Conservation (phyloP, 2,888 invertebrate species). For the Agonopterix arenella region DNA sequence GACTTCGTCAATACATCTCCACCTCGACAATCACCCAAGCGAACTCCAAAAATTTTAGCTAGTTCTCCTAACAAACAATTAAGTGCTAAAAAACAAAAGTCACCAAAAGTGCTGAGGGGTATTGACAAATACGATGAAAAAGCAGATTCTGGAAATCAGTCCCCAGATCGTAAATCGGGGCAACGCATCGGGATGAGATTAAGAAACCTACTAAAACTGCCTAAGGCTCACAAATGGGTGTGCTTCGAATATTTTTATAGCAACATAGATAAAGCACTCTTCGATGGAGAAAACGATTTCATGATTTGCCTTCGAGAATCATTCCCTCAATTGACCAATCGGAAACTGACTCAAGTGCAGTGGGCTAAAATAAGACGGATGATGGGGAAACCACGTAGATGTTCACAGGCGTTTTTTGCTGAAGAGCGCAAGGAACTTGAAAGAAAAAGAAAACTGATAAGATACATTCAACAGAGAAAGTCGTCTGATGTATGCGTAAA, state of each 20-base stretch:
- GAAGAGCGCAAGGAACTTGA: slow-evolving; percentile 96
- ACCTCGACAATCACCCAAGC: slow-evolving; percentile 83
- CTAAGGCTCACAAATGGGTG: slow-evolving; percentile 99
- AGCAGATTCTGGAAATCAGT: slow-evolving; percentile 57
- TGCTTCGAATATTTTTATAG: slow-evolving; percentile 99
- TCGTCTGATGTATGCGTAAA: slow-evolving; percentile 86
- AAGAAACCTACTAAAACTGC: slow-evolving; percentile 95
- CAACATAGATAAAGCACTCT: slow-evolving; percentile 95
- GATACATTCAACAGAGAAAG: slow-evolving; percentile 95
- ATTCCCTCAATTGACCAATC: slow-evolving; percentile 93
- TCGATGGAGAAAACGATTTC: slow-evolving; percentile 98
- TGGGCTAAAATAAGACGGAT: slow-evolving; percentile 97
- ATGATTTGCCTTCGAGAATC: slow-evolving; percentile 94
- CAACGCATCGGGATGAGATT: slow-evolving; percentile 93
- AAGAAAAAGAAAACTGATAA: slow-evolving; percentile 92
- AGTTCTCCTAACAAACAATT: slow-evolving; percentile 59
- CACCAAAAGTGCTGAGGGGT: slow-evolving; percentile 74
- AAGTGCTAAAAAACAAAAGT: slow-evolving; percentile 67
- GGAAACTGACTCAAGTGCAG: slow-evolving; percentile 90
- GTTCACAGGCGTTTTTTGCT: slow-evolving; percentile 95
- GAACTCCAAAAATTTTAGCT: slow-evolving; percentile 77
- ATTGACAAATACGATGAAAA: slow-evolving; percentile 61
- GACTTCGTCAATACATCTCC: slow-evolving; percentile 88
- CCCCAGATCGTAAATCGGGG: slow-evolving; percentile 89
- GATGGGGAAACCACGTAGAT: slow-evolving; percentile 98